These are phyloP conservation scores for Brachyopa scutellaris DNA, from an alignment of 2,888 invertebrate genomes.

Conservation along the genomic window DNA sequence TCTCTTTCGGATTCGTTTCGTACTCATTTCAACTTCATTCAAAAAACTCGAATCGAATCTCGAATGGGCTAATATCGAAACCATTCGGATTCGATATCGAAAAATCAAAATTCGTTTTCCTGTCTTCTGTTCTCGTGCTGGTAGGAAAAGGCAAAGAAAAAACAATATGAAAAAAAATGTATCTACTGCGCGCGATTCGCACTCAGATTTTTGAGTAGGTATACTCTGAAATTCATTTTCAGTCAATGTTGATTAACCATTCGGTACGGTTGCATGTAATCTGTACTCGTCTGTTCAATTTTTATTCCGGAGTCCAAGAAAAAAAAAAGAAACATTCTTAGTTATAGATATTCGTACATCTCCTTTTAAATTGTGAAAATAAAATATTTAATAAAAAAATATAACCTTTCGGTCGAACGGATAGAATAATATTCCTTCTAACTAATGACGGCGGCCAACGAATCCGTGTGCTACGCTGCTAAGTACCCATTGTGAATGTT, in stretches of 20 bases:
- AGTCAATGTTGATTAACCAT: slow-evolving; percentile 81
- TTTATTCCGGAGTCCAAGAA: slow-evolving; percentile 58
- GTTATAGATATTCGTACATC: slow-evolving; percentile 39
- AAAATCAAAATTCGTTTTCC: slow-evolving; percentile 10
- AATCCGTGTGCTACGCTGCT: slow-evolving; percentile 23
- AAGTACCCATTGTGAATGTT: slow-evolving; percentile 29
- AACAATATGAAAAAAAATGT: slow-evolving; percentile 49
- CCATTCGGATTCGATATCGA: slow-evolving; percentile 59
- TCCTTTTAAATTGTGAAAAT: slow-evolving; percentile 21
- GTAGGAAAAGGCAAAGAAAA: slow-evolving; percentile 33
- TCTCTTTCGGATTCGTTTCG: no score
- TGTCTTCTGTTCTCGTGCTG: background rate
- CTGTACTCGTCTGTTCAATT: slow-evolving; percentile 74
- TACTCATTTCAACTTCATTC: slow-evolving; percentile 14
- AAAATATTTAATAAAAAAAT: background rate
- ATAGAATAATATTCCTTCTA: background rate
- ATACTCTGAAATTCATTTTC: slow-evolving; percentile 75
- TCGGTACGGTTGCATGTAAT: slow-evolving; percentile 79
- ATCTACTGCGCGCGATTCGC: slow-evolving; percentile 65
- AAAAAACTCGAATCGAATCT: background rate
- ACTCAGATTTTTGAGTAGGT: slow-evolving; percentile 72
- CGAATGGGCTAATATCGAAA: no score
- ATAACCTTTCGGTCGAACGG: slow-evolving; percentile 17
- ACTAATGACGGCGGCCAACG: slow-evolving; percentile 13
- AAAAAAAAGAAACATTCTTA: slow-evolving; percentile 10